A percentile compares a stretch with the other conserved stretches of the same genome.
These are phyloP conservation scores for Galeruca laticollis DNA, from an alignment of 2,888 invertebrate genomes.

Conservation along the genomic window DNA sequence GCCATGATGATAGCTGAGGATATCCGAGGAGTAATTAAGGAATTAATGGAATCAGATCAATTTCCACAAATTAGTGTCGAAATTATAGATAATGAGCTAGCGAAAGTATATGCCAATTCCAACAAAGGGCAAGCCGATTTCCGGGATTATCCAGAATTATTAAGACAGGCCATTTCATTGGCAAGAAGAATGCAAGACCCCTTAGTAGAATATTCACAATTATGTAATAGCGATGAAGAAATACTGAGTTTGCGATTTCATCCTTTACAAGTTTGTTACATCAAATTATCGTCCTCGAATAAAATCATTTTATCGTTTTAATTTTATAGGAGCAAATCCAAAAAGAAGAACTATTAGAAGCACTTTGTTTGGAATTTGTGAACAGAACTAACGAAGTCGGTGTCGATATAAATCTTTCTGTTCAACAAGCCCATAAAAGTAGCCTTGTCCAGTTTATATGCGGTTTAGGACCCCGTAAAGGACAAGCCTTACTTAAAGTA, in stretches of 20 bases:
- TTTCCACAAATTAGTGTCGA: slow-evolving; percentile 90
- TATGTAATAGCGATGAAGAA: slow-evolving; percentile 97
- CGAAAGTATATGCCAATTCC: slow-evolving; percentile 92
- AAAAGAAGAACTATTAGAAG: slow-evolving; percentile 88
- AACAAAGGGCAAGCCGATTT: slow-evolving; percentile 88
- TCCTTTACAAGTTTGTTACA: slow-evolving; percentile 75
- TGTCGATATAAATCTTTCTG: slow-evolving; percentile 94
- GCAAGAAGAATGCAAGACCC: slow-evolving; percentile 96
- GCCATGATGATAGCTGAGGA: slow-evolving; percentile 86
- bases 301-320: background rate
- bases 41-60: slow-evolving; percentile 85
- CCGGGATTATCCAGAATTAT: slow-evolving; percentile 90
- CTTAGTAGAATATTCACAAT: slow-evolving; percentile 93
- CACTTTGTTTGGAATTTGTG: slow-evolving; percentile 89
- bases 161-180: slow-evolving; percentile 93
- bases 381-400: slow-evolving; percentile 98
- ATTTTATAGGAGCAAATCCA: slow-evolving; percentile 76
- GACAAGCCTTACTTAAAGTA: slow-evolving; percentile 85
- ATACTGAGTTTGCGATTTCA: slow-evolving; percentile 95
- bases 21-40: slow-evolving; percentile 79
- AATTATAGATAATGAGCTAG: slow-evolving; percentile 93
- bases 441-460: slow-evolving; percentile 96
- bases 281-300: too few relatives aligned
- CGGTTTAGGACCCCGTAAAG: slow-evolving; percentile 96
- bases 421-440: slow-evolving; percentile 88